Percentiles rank a stretch among this genome's conserved stretches.
Conservation (phyloP, 2,113 vertebrate species). For the Oncorhynchus keta region DNA sequence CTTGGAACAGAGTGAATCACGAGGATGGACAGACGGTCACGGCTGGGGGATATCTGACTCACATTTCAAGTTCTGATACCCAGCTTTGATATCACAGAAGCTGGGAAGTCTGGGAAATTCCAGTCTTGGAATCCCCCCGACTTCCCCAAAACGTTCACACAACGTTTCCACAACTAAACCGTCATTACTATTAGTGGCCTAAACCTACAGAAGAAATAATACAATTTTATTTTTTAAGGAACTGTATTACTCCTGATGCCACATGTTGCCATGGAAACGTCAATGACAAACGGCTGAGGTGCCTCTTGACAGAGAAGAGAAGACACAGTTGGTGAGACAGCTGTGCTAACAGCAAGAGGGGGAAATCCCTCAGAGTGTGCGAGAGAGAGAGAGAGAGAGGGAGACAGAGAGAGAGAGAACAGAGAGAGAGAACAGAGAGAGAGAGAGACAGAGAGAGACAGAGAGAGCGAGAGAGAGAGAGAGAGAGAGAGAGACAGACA, state of each 20-base stretch:
- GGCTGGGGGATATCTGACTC: background rate
- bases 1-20: constrained; percentile 45
- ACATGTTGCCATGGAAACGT: constrained; percentile 56
- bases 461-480: too few species aligned
- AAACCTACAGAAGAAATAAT: constrained; percentile 3
- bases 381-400: background rate
- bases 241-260: constrained; percentile 45
- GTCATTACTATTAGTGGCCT: too few species aligned
- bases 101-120: constrained; percentile 69
- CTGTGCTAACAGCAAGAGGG: constrained; percentile 24
- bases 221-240: background rate
- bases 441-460: background rate
- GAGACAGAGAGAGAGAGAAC: background rate
- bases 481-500: too few species aligned
- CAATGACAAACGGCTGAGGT: constrained; percentile 46
- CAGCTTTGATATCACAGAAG: constrained; percentile 29
- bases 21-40: constrained; percentile 38
- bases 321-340: constrained; percentile 36
- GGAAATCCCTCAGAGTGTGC: constrained; percentile 48
- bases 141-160: constrained; percentile 36
- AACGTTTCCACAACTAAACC: constrained; percentile 42
- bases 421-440: too few species aligned
- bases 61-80: background rate
- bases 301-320: background rate
- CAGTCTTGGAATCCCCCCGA: constrained; percentile 57